Conservation (phyloP, 1,140 invertebrate species). For the Drosophila malerkotliana region DNA sequence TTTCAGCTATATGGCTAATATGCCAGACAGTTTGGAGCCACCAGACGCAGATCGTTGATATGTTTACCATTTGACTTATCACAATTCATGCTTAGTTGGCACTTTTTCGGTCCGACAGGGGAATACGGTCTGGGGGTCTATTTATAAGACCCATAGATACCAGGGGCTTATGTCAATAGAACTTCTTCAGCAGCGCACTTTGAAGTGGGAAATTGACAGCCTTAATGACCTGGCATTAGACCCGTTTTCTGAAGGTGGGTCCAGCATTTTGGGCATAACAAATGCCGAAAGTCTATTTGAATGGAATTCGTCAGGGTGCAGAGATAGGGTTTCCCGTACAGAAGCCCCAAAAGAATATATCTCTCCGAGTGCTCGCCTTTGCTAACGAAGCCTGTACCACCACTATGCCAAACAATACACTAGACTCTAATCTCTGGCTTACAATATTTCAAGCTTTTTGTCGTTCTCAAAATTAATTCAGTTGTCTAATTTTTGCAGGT, state of each 20-base stretch:
- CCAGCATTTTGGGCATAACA: not conserved
- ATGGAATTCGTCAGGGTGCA: constrained; percentile 53
- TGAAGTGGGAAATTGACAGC: constrained; percentile 74
- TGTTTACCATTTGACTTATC: constrained; percentile 75
- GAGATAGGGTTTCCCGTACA: not conserved
- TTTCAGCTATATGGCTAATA: constrained; percentile 68
- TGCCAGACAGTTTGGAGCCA: constrained; percentile 79
- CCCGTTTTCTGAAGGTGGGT: constrained; percentile 4
- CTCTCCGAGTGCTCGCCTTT: not conserved
- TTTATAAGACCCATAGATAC: constrained; percentile 25
- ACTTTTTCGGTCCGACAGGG: constrained; percentile 41
- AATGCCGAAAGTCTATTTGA: constrained; percentile 19
- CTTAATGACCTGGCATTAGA: constrained; percentile 60
- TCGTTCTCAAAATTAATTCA: constrained; percentile 76
- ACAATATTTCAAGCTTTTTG: constrained; percentile 80
- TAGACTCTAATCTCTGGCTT: constrained; percentile 47
- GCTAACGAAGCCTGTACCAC: constrained; percentile 60
- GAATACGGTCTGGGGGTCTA: constrained; percentile 2
- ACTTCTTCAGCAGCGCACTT: constrained; percentile 75
- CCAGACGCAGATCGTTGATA: constrained; percentile 51
- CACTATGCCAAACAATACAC: constrained; percentile 25
- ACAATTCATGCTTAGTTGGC: constrained; percentile 82
- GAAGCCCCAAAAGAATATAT: not conserved
- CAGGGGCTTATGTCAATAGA: constrained; percentile 69
- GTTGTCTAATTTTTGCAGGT: constrained; percentile 77